These are phyloP conservation scores for Odontophorus gujanensis DNA, from an alignment of 2,113 vertebrate genomes.

Conservation along the genomic window DNA sequence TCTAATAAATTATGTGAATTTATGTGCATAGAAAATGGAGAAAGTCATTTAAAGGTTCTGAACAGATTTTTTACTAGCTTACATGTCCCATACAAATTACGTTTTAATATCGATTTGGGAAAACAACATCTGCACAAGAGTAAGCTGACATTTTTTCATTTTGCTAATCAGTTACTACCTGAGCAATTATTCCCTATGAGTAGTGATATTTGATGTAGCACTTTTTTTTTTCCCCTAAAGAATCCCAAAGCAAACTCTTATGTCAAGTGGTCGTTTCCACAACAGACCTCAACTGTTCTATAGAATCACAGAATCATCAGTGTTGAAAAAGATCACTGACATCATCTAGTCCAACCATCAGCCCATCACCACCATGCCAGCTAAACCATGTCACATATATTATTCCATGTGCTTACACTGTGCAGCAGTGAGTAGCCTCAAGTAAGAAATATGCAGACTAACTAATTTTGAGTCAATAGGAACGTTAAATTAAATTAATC, in stretches of 20 bases:
- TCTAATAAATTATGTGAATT: constrained; percentile 39
- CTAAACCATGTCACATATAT: too few species aligned
- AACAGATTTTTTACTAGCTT: constrained; percentile 29
- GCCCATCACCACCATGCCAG: too few species aligned
- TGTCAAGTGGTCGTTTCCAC: neutral
- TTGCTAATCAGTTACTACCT: neutral
- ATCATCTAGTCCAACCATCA: too few species aligned
- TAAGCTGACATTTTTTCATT: constrained; percentile 11
- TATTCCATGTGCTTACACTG: neutral
- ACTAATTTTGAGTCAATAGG: neutral
- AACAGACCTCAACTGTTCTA: neutral
- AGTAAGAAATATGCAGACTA: neutral
- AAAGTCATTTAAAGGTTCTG: constrained; percentile 31
- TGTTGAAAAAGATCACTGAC: too few species aligned
- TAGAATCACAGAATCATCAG: too few species aligned
- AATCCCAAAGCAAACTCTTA: neutral
- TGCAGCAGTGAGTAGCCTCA: neutral
- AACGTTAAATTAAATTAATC: neutral
- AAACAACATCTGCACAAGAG: constrained; percentile 27
- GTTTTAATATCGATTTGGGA: neutral
- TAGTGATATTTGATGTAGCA: neutral
- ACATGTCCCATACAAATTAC: neutral
- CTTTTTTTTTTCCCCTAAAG: neutral
- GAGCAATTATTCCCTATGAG: neutral
- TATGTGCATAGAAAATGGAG: constrained; percentile 28